Conservation (phyloP, 2,113 vertebrate species). For the Indicator indicator region DNA sequence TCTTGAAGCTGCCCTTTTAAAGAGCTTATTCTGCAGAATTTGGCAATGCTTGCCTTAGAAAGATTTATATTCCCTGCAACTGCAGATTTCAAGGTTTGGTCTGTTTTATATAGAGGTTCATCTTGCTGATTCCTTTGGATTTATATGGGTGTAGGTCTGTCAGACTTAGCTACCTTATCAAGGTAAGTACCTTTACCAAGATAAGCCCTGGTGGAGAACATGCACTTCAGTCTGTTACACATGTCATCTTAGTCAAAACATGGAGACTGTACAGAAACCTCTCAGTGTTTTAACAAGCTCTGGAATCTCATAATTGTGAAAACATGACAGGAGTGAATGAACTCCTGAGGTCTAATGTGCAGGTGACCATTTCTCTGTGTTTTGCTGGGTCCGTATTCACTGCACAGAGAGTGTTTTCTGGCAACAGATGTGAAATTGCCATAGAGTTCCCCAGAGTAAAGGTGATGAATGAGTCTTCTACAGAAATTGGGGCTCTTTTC, state of each 20-base stretch:
- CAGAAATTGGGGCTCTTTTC: fast-evolving
- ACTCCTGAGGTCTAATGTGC: neutral
- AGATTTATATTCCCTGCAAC: neutral
- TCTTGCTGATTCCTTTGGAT: neutral
- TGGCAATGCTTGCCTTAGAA: neutral
- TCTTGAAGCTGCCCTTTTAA: neutral
- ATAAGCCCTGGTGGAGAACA: neutral
- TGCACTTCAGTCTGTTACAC: neutral
- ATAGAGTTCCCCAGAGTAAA: neutral
- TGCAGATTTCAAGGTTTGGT: neutral
- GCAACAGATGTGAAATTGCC: neutral
- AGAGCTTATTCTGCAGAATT: neutral
- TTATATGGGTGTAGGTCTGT: neutral
- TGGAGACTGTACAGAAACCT: neutral
- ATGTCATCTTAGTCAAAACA: neutral
- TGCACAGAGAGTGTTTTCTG: neutral
- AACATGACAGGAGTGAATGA: neutral
- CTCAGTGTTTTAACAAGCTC: neutral
- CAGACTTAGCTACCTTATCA: neutral
- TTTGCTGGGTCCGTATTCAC: neutral
- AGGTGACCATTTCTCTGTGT: neutral
- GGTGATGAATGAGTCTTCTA: neutral
- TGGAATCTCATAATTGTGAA: neutral
- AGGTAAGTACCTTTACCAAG: too few relatives aligned
- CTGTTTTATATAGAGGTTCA: neutral